Percentiles rank a stretch among this genome's conserved stretches.
These are phyloP conservation scores for Dendrophyllia cribrosa DNA, from an alignment of 64 coral and sea anemone genomes.

Conservation along the genomic window DNA sequence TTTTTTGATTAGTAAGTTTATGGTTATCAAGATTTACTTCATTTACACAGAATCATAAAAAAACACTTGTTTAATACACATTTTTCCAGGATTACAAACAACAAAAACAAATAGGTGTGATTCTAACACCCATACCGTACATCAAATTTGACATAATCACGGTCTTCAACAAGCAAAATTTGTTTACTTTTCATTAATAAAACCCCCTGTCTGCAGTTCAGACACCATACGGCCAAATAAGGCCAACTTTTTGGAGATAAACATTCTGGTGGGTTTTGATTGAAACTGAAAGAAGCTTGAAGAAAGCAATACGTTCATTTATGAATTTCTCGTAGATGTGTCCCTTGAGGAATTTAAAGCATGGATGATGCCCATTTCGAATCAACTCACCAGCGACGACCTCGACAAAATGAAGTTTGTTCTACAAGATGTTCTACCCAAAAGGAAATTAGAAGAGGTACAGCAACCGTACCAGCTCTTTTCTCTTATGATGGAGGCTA, in stretches of 20 bases:
- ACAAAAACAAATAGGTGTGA: too few relatives aligned
- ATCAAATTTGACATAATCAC: too few relatives aligned
- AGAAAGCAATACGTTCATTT: not conserved
- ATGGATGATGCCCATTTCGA: not conserved
- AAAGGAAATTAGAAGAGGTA: not conserved
- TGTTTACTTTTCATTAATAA: conserved; percentile 15
- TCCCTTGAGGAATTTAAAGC: not conserved
- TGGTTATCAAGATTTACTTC: too few relatives aligned
- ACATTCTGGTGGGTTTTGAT: not conserved
- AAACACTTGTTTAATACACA: too few relatives aligned
- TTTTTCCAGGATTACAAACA: too few relatives aligned
- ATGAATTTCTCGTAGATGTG: too few relatives aligned
- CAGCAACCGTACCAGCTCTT: not conserved
- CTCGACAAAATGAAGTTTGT: conserved; percentile 21
- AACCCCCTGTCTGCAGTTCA: not conserved
- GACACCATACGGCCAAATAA: not conserved
- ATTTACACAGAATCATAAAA: too few relatives aligned
- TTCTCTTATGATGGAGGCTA: conserved; percentile 8
- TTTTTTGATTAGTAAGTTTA: too few relatives aligned
- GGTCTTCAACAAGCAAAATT: not conserved
- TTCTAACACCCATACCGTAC: too few relatives aligned
- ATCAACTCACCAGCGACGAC: conserved; percentile 2
- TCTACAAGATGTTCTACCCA: not conserved
- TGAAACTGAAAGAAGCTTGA: not conserved
- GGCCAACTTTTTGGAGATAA: not conserved